phyloP scores from a whole-genome alignment of 2,888 invertebrate species.

The Nowickia ferox region DNA sequence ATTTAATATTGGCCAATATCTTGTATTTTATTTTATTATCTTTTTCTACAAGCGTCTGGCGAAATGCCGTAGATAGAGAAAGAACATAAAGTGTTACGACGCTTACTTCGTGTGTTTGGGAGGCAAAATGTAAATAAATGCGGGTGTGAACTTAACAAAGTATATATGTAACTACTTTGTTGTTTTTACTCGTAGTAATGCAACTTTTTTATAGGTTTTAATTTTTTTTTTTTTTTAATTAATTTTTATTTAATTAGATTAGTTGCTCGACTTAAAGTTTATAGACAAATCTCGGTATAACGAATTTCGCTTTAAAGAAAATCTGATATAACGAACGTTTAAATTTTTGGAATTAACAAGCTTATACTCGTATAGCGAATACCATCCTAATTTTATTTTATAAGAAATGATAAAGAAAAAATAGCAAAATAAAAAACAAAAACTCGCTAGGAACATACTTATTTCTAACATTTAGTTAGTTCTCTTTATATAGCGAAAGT shows the following conservation, averaged over 20 bases:
- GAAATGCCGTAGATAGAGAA: constrained; percentile 10
- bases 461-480: too few species aligned
- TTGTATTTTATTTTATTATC: constrained; percentile 13
- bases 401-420: too few species aligned
- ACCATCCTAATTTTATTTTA: too few species aligned
- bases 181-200: constrained; percentile 3
- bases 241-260: background rate
- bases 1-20: constrained; percentile 66
- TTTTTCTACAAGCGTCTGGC: constrained; percentile 8
- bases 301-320: too few species aligned
- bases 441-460: too few species aligned
- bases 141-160: constrained; percentile 2
- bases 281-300: too few species aligned
- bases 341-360: too few species aligned
- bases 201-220: background rate
- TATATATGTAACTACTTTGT: background rate
- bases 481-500: too few species aligned
- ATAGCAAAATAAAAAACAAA: too few species aligned
- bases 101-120: background rate
- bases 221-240: constrained; percentile 18
- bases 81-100: background rate
- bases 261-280: background rate
- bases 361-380: too few species aligned
- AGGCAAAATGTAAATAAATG: constrained; percentile 5
- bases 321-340: too few species aligned